Conservation (phyloP, 1,140 invertebrate species). For the Trichoplusia ni region DNA sequence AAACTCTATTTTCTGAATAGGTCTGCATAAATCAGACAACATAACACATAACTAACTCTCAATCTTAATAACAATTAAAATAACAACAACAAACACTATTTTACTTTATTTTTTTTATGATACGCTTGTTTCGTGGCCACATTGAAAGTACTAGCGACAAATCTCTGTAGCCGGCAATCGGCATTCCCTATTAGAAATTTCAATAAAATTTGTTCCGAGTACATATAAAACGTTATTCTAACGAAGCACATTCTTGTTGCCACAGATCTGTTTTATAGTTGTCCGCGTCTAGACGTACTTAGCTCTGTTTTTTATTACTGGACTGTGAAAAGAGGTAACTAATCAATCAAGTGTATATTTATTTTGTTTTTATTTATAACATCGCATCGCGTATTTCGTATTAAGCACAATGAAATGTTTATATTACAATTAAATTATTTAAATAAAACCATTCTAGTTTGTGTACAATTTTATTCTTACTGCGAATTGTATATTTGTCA, state of each 20-base stretch:
- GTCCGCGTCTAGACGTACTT: conserved; percentile 4
- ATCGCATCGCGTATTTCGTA: no score
- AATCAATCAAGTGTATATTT: background rate
- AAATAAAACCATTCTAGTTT: no score
- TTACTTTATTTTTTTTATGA: background rate
- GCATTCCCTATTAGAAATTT: conserved; percentile 5
- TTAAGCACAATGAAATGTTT: no score
- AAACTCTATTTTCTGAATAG: no score
- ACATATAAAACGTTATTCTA: conserved; percentile 6
- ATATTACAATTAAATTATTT: no score
- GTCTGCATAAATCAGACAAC: no score
- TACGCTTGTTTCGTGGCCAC: background rate
- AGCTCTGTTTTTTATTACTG: conserved; percentile 6
- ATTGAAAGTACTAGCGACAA: background rate
- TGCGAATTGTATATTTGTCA: no score
- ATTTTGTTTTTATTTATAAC: background rate
- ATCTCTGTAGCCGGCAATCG: background rate
- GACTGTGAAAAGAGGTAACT: background rate
- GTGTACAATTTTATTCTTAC: no score
- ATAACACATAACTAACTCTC: no score
- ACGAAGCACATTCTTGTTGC: background rate
- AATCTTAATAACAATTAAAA: no score
- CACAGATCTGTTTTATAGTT: conserved; percentile 12
- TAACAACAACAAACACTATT: background rate
- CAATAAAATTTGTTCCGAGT: background rate